Base-by-base conservation (phyloP, 2,888 invertebrate species). In the Mactromeris polynyma region DNA sequence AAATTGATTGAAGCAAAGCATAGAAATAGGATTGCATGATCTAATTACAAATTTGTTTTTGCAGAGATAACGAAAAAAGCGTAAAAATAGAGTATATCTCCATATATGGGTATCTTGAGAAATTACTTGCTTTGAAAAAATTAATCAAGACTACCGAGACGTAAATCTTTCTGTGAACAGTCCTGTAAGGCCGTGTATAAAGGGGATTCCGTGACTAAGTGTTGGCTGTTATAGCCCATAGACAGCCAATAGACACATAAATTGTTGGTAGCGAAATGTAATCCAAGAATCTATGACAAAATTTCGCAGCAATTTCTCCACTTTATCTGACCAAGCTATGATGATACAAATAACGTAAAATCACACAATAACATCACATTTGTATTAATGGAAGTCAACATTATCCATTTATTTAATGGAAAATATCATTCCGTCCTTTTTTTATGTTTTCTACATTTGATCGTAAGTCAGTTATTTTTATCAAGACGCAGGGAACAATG, bases 171-270 rank as follows among this genome's bases (percentile, higher is more conserved):
- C 33, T 17, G 26, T 33, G 36, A 73, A 73, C 36, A 73, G 69
- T 2, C 69, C 69, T 14, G 33, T 31, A 69, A 33, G 69, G 31
- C 31, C 1, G n/a, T 69, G 33, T 69, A 33, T 69, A 69, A 58
- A 33, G 33, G 33, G 73, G 14, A 19, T 73, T 73, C 33, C 33
- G 73, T 73, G 73, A 73, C 73, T 17, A 73, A 73, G 73, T 73
- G 73, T 17, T 4, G 9, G 33, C 36, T 19, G 33, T 73, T 42
- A 85, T 85, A 80, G 85, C 64, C 81, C n/a, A 78, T 86, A 58
- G 51, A 82, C 86, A 86, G 82, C 82, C 82, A 82, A 86, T 51
- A 86, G 78, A 86, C 86, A 81, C 33, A 86, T 86, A 86, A 86
- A 86, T 81, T 51, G 73, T 77, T 33, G 58, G 21, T 19, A 36